Evolutionary conservation across 2,888 invertebrate genomes (phyloP).

Genomic region (Toxonevra muliebris): DNA sequence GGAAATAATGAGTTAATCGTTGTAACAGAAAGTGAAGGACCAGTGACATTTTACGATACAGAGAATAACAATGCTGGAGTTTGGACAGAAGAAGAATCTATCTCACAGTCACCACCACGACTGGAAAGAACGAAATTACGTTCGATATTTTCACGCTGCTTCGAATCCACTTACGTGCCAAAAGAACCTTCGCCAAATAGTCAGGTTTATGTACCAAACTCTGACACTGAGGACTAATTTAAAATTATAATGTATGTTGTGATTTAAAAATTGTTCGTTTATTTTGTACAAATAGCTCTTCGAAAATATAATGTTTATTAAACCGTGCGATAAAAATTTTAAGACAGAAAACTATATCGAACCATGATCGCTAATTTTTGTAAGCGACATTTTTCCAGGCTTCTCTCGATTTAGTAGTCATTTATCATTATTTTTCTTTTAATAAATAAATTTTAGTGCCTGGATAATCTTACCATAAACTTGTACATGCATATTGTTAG

Average conservation of each 20-base stretch:
- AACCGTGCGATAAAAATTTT: constrained; percentile 7
- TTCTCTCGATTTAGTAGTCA: too few species aligned
- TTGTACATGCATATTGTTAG: too few species aligned
- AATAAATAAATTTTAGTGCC: too few species aligned
- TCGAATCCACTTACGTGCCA: constrained; percentile 76
- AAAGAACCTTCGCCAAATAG: constrained; percentile 68
- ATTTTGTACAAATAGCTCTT: not conserved
- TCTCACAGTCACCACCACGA: constrained; percentile 62
- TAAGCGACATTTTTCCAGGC: not conserved
- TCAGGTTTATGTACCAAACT: constrained; percentile 75
- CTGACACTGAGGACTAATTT: constrained; percentile 67
- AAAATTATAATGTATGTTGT: constrained; percentile 29
- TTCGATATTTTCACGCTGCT: constrained; percentile 77
- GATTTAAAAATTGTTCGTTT: not conserved
- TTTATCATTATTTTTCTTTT: too few species aligned
- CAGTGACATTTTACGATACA: constrained; percentile 44
- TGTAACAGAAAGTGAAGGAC: constrained; percentile 34
- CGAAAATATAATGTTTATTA: too few species aligned
- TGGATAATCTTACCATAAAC: too few species aligned
- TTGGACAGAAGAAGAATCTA: constrained; percentile 40
- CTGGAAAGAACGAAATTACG: constrained; percentile 63
- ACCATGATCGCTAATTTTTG: not conserved
- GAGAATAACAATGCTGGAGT: constrained; percentile 37
- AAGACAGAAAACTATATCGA: not conserved
- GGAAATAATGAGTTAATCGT: too few species aligned